phyloP scores from a whole-genome alignment of 2,113 vertebrate species.

The Myrmophylax atrothorax region DNA sequence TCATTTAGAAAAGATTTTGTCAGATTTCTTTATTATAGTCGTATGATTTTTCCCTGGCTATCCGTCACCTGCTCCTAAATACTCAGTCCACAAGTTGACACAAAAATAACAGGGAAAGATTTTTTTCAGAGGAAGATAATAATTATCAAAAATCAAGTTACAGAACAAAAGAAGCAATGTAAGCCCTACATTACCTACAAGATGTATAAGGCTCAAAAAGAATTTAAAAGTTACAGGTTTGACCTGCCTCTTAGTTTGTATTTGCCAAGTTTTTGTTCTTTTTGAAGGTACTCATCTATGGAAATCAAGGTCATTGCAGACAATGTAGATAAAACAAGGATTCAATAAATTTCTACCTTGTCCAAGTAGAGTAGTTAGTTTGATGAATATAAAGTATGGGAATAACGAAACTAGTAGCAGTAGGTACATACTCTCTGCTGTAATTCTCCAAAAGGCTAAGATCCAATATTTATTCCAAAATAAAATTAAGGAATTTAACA shows the following conservation, averaged over 20 bases:
- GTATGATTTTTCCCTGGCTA: not conserved
- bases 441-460: not conserved
- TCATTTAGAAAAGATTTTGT: not conserved
- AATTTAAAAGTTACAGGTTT: not conserved
- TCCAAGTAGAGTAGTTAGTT: not conserved
- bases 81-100: not conserved
- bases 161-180: not conserved
- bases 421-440: not conserved
- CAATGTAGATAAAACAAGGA: not conserved
- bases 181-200: not conserved
- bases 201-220: not conserved
- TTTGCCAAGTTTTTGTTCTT: not conserved
- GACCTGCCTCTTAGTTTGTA: not conserved
- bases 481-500: slow-evolving; percentile 10
- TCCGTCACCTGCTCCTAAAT: not conserved
- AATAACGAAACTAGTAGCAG: not conserved
- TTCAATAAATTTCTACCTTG: not conserved
- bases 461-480: not conserved
- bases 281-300: not conserved
- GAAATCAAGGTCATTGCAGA: not conserved
- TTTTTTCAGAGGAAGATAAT: not conserved
- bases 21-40: not conserved
- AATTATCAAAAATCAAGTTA: not conserved
- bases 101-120: not conserved
- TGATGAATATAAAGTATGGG: not conserved